Base-by-base conservation (phyloP, 2,113 vertebrate genomes). In the Sebastes fasciatus region DNA sequence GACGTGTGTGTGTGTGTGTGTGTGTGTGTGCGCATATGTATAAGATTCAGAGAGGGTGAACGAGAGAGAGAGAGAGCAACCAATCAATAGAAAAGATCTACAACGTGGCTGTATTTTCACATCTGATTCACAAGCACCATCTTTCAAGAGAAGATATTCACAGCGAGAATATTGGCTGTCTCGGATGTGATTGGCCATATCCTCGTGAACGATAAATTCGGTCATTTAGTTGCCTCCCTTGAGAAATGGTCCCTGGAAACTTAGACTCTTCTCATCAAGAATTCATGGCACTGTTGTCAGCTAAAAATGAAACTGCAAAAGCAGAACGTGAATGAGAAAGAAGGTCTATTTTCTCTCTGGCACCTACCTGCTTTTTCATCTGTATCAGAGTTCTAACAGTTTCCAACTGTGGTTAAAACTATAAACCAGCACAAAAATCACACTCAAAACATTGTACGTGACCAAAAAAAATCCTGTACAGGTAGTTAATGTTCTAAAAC, bases 251-350 rank as follows among this genome's bases (percentile, higher is more conserved):
- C 60, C 64, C 55, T 45, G 57, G 19, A 48, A 68, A 77, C 34
- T 12, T 16, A 55, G 46, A 83, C 67, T 34, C 34, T 64, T 52
- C 82, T 87, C 82, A 77, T 84, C 45, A 65, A 48, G 14, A 19
- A 74, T 81, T 68, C 73, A 77, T 80, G 62, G 49, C n/a, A 4
- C n/a, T 46, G 43, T 65, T 71, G 51, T 83, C 67, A 52, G 48
- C 42, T 40, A 61, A 45, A 76, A 65, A 66, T 68, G 57, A 70
- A 74, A 70, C 10, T 9, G 7, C 13, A 70, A 40, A 82, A 64
- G 42, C n/a, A 14, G n/a, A 68, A 46, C 63, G 19, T 62, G 21
- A 64, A 51, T 49, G 42, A 75, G 74, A 43, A 58, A 66, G 42
- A 5, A 62, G n/a, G 13, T 45, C 9, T 45, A 5, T 57, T 74